Evolutionary conservation across 2,797 vertebrate genomes (phyloP).

Genomic region (Tamandua tetradactyla): DNA sequence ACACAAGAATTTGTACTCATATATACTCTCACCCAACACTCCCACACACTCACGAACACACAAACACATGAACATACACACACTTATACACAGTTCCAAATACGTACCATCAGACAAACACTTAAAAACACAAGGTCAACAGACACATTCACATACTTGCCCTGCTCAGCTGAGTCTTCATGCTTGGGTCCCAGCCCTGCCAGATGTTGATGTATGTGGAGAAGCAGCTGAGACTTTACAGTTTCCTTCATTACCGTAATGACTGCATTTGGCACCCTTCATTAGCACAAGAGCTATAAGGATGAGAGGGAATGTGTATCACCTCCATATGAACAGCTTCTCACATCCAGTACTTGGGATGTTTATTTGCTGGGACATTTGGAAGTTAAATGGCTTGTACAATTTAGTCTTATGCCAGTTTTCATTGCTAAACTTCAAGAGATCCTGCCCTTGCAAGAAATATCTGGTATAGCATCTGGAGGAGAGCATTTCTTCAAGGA

Average conservation of each 20-base stretch:
- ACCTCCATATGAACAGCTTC: accelerated
- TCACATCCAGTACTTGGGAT: accelerated
- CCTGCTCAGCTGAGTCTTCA: background rate
- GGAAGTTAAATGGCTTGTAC: background rate
- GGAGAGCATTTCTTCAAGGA: background rate
- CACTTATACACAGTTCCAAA: background rate
- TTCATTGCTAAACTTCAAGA: background rate
- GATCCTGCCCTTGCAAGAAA: background rate
- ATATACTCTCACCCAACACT: too few species aligned
- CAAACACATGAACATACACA: background rate
- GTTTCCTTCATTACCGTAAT: background rate
- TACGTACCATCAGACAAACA: too few species aligned
- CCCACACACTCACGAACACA: background rate
- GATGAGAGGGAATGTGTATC: accelerated
- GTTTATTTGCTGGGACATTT: background rate
- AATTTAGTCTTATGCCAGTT: background rate
- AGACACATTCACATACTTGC: background rate
- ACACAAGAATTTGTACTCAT: background rate
- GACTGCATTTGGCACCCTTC: too few species aligned
- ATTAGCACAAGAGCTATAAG: background rate
- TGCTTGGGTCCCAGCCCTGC: background rate
- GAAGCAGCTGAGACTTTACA: background rate
- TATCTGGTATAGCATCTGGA: accelerated
- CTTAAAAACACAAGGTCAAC: background rate
- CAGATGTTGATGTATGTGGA: accelerated